Evolutionary conservation across 2,797 vertebrate genomes (phyloP), one percentile per base, ranked within the genome.

Genomic region (Chelon auratus): DNA sequence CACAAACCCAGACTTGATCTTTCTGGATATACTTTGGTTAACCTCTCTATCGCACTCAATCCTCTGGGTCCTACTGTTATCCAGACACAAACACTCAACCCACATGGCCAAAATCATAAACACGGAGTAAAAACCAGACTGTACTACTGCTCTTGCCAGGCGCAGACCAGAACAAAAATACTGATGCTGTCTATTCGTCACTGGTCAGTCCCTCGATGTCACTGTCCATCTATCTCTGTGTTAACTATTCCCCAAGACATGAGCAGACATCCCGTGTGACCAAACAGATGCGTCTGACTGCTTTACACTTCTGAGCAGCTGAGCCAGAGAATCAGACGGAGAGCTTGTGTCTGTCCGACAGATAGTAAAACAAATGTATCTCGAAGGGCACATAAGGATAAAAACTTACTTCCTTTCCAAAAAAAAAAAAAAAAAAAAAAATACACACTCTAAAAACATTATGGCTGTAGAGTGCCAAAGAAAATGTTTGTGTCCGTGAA

Each of bases 1-100:
- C 69, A 72, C 77, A 81, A 87, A 87, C 60, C 68, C 77, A 86
- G 83, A 83, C 83, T 78, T 50, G 15, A 45, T 62, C 68, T 77
- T 74, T 64, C 72, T 78, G 76, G 85, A 80, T 86, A 72, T 75
- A 68, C 70, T 89, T 88, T 84, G 78, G 82, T 87, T 84, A 88
- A 87, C 86, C 82, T 78, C 80, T 77, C 77, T 77, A 88, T 85
- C 82, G 70, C 68, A 67, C 77, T 85, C 61, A 50, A 78, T 74
- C 72, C 57, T 81, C 58, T 40, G 45, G 64, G 74, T 71, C 77
- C 78, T 82, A 72, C 77, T 83, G 86, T 81, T 82, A 81, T 89
- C 80, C 87, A 91, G 88, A 91, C 81, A 84, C 81, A 84, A 91
- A 91, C 83, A 86, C 75, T 77, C 69, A 88, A 74, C 75, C 81